Base-by-base conservation (phyloP, 1,140 invertebrate species). In the Halesus radiatus region DNA sequence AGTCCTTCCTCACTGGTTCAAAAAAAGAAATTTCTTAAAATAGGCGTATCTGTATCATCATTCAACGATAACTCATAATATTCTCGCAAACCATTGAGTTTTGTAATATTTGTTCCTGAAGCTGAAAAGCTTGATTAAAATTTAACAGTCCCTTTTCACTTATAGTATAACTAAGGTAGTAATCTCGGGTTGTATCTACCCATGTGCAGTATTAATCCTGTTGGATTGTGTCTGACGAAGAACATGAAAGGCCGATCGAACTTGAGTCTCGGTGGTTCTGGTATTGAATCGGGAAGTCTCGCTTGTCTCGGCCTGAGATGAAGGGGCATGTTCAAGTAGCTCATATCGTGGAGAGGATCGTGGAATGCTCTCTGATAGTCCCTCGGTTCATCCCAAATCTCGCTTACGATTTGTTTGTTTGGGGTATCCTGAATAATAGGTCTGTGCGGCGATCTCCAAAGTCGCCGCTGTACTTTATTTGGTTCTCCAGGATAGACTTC, bases 171-270 rank as follows among this genome's bases (percentile, higher is more conserved):
- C 87, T 87, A 94, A 80, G 94, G 94, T 86, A 95, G 85, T 84
- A 95, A 90, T 88, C 94, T 91, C 15, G 95, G 95, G 87, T 96
- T 96, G 87, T 96, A 96, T 85, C 95, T 90, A 60, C 95, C 95
- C 90, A 96, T 95, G 85, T 95, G 94, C 52, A 97, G 88, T 84
- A 97, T 95, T 88, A 96, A 92, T 79, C 95, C 95, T 7, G 95
- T 95, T 3, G 95, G 96, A 87, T 96, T 96, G 85, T 97, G 96
- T 85, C 95, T 90, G 15, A 96, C 94, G 81, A 96, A 94, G 85
- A 95, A 97, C 4, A 97, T 88, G 89, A 97, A 97, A 1, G 96
- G 95, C 85, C 95, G 91, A 81, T 97, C 95, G 84, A 96, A 94
- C 84, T 94, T 92, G 80, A 97, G 90, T 85, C 95, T 90, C 1